Evolutionary conservation across 2,797 vertebrate species (phyloP), one percentile per base, ranked within the genome.

Genomic region (Echiichthys vipera): DNA sequence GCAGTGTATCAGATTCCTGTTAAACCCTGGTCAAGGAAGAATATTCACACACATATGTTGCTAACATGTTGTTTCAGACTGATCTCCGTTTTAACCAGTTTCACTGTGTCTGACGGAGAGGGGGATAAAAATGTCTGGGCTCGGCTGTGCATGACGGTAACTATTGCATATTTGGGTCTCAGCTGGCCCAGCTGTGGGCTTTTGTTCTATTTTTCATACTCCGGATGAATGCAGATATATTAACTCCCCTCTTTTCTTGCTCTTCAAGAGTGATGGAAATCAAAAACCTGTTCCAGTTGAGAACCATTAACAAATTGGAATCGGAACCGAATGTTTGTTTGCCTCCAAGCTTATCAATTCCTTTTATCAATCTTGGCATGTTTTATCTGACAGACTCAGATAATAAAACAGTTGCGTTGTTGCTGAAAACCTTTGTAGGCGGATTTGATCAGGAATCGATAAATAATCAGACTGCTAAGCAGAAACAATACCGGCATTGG

Each of bases 101-200:
- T 58, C 22, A 63, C 25, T 50, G 17, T 51, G 37, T 46, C 53
- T 74, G 32, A 58, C 40, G 20, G 27, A 47, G 20, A 53, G 18
- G 25, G 32, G 25, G 32, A n/a, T 46, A 2, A 47, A 61, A 5
- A 30, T 64, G n/a, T 49, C 57, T 61, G 27, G n/a, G 53, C 20
- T 56, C 7, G 47, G 42, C 11, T 43, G 40, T 27, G 22, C 34
- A 50, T 43, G 58, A 61, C 15, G 6, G 24, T 15, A 20, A 54
- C 50, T 72, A 59, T 43, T 71, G 30, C 32, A 58, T 71, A 45
- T 77, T 68, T 22, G 40, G 24, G 45, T 54, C 61, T 75, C 53
- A 64, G 58, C 46, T 65, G 51, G 29, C 14, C 34, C 37, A 50
- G 57, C 27, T 51, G 46, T 68, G 15, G 20, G 57, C 22, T 46